Conservation (phyloP, 2,888 invertebrate genomes). For the Mythimna pallens region DNA sequence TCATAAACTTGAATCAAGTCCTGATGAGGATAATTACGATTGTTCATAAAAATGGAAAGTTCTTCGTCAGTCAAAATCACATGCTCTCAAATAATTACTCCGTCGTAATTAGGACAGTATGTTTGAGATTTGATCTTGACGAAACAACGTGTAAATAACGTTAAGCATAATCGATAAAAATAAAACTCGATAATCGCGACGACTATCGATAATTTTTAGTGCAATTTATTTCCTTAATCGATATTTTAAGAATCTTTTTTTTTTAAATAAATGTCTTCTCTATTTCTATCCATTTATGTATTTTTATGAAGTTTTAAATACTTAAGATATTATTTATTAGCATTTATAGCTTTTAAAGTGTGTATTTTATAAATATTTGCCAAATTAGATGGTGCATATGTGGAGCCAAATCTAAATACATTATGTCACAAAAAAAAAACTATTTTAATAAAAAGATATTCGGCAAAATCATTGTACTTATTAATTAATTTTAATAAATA, state of each 20-base stretch:
- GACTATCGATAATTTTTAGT: conserved; percentile 31
- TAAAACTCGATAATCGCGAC: conserved; percentile 4
- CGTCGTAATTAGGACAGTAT: conserved; percentile 69
- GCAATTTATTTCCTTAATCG: conserved; percentile 38
- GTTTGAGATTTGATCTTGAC: conserved; percentile 62
- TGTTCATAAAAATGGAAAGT: background rate
- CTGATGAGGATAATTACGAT: background rate
- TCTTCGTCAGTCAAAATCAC: conserved; percentile 65
- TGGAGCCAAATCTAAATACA: conserved; percentile 53
- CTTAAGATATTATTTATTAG: conserved; percentile 53
- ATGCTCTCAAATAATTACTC: conserved; percentile 68
- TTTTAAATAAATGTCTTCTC: conserved; percentile 24
- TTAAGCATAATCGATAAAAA: conserved; percentile 13
- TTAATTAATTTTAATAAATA: conserved; percentile 20
- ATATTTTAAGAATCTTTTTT: conserved; percentile 32
- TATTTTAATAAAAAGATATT: conserved; percentile 26
- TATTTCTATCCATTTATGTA: conserved; percentile 32
- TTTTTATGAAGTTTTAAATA: conserved; percentile 27
- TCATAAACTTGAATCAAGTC: background rate
- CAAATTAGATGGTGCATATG: conserved; percentile 56
- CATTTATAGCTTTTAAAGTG: conserved; percentile 43
- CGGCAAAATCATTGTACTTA: conserved; percentile 60
- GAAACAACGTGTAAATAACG: conserved; percentile 29
- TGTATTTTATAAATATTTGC: conserved; percentile 50
- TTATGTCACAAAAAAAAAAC: conserved; percentile 57